Evolutionary conservation across 2,797 vertebrate genomes (phyloP), one percentile per base, ranked within the genome.

Genomic region (Anabas testudineus): DNA sequence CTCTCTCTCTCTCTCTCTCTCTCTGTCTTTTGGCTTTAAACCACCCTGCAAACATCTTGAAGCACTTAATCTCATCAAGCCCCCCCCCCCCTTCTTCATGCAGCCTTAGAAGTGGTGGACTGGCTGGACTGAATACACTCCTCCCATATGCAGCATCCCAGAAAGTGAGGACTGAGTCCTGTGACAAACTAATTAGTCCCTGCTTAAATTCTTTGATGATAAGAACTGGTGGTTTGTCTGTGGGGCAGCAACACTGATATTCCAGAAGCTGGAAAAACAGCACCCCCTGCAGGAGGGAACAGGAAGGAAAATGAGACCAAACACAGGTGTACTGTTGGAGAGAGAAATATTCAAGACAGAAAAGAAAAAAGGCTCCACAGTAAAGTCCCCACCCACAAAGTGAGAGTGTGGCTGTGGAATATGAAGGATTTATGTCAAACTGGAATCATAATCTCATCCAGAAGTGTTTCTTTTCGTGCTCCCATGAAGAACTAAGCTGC

Each of bases 41-140:
- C 83, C 84, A 80, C 90, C 80, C 82, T 71, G 70, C 49, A 67
- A 91, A 91, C 93, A 95, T 95, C 92, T 95, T 96, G 94, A 95
- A 95, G 88, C 64, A 55, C 85, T 95, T 94, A 93, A 91, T 95
- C 93, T 93, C 94, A 95, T 94, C 93, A 93, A 89, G 86, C 80
- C 81, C 74, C 46, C 41, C 43, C 41, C 28, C 51, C 49, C 10
- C 62, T 75, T 86, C 78, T 88, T 88, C 89, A 52, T 85, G 78
- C 69, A 80, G 87, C 77, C 72, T 87, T 77, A 91, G 89, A 93
- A 94, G 92, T 91, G 92, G 91, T 76, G 67, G 87, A 82, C 86
- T 82, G 81, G 74, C 88, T 65, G 42, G 76, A 73, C 67, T 79
- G 74, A 83, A 73, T 74, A 43, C 80, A 46, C 88, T 84, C 85